Base-by-base conservation (phyloP, 1,140 invertebrate genomes). In the Saccostrea glomerata region DNA sequence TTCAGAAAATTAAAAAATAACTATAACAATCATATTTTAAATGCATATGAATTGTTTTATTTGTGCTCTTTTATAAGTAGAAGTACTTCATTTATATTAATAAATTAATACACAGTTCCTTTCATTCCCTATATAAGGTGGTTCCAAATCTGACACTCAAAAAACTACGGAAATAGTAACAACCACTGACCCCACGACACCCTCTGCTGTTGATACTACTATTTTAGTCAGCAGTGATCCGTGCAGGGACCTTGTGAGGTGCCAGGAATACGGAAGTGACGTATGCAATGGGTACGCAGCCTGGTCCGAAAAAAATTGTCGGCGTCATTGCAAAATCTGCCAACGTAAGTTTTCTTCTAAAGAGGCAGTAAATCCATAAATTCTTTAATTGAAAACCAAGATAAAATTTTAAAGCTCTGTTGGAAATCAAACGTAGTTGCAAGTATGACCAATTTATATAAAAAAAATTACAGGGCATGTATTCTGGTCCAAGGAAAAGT, bases 271-370 rank as follows among this genome's bases (percentile, higher is more conserved):
- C 60, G 87, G 84, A 20, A 58, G 23, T 7, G 77, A 86, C 58
- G 84, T 86, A 13, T 88, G 87, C 70, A 85, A 25, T 30, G 87
- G 25, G 7, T 88, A 88, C n/a, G 73, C 36, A 15, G 66, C 60
- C 6, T 88, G 87, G 87, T 84, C 87, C 13, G 60, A 88, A 82
- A 66, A 47, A 47, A 88, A 88, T 25, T 88, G 87, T 54, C 66
- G 60, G 12, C 70, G 82, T 58, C 66, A 77, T 82, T 88, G 87
- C 82, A 54, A 82, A 30, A 82, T 86, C 25, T 88, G 87, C 55
- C 83, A 55, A 88, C 58, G 87, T 85, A 70, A 25, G 55, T 85
- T 63, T 17, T 63, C n/a, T 1, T 9, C 5, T 7, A 47, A 47
- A 47, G 47, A 47, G 47, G 47, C 47, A 47, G 5, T 47, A 6